These are phyloP conservation scores for Myotis planiceps DNA, from an alignment of 2,797 vertebrate genomes.

Conservation along the genomic window DNA sequence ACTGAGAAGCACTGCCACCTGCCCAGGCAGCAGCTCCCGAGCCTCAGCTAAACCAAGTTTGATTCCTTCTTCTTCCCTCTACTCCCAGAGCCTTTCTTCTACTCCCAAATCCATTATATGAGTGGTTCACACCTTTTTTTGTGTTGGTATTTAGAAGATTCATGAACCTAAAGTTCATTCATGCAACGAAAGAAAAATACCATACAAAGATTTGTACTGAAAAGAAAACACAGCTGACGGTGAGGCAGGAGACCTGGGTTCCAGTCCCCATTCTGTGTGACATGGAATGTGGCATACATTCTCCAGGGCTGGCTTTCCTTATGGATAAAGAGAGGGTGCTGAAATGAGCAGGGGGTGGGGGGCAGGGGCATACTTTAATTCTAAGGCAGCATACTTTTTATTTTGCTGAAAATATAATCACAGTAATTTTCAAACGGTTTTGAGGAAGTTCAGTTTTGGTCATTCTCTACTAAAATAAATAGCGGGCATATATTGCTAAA, in stretches of 20 bases:
- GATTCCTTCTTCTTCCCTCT: background rate
- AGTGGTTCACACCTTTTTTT: background rate
- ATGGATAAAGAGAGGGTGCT: background rate
- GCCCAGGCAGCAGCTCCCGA: background rate
- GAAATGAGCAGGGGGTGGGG: background rate
- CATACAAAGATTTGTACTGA: background rate
- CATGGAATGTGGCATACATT: background rate
- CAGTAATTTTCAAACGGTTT: background rate
- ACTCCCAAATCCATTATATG: background rate
- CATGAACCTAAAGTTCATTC: background rate
- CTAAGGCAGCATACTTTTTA: background rate
- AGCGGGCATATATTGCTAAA: background rate
- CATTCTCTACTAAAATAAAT: constrained; percentile 47
- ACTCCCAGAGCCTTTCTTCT: background rate
- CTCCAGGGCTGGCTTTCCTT: background rate
- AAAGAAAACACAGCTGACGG: background rate
- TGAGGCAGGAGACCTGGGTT: background rate
- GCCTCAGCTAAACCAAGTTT: background rate
- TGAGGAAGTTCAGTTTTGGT: background rate
- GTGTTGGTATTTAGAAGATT: background rate
- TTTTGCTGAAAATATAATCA: background rate
- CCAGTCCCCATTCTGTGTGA: background rate
- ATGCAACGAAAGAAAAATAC: background rate
- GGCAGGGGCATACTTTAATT: background rate
- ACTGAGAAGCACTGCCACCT: background rate